Percentiles rank a stretch among this genome's conserved stretches.
Evolutionary conservation across 2,888 invertebrate genomes (phyloP).

Genomic region (Anodontia alba): DNA sequence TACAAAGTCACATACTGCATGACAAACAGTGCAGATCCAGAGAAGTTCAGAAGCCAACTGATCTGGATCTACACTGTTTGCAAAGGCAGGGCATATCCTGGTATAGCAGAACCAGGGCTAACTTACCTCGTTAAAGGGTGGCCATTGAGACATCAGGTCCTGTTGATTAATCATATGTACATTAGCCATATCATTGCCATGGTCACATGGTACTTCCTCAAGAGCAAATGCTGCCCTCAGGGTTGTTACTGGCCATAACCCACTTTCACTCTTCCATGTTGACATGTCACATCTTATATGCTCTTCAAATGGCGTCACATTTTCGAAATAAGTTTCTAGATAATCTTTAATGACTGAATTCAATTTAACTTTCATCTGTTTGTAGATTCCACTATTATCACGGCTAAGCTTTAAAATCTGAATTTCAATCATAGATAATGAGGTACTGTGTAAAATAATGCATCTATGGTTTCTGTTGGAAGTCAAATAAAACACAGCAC

Average conservation of each 20-base stretch:
- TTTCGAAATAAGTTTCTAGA: conserved; percentile 37
- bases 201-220: background rate
- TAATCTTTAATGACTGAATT: conserved; percentile 24
- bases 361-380: conserved; percentile 23
- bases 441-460: conserved; percentile 9
- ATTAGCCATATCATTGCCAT: conserved; percentile 10
- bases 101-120: too few species aligned
- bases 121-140: background rate
- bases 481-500: conserved; percentile 17
- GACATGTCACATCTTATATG: conserved; percentile 43
- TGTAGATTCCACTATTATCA: conserved; percentile 11
- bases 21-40: too few species aligned
- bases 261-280: conserved; percentile 25
- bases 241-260: conserved; percentile 3
- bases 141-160: conserved; percentile 32
- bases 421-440: conserved; percentile 29
- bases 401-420: conserved; percentile 31
- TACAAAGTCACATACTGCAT: too few species aligned
- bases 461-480: conserved; percentile 9
- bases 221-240: background rate
- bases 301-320: conserved; percentile 23
- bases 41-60: too few species aligned
- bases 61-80: too few species aligned
- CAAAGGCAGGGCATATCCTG: too few species aligned
- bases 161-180: conserved; percentile 28